Base-by-base conservation (phyloP, 2,888 invertebrate species). In the Megalurothrips usitatus region DNA sequence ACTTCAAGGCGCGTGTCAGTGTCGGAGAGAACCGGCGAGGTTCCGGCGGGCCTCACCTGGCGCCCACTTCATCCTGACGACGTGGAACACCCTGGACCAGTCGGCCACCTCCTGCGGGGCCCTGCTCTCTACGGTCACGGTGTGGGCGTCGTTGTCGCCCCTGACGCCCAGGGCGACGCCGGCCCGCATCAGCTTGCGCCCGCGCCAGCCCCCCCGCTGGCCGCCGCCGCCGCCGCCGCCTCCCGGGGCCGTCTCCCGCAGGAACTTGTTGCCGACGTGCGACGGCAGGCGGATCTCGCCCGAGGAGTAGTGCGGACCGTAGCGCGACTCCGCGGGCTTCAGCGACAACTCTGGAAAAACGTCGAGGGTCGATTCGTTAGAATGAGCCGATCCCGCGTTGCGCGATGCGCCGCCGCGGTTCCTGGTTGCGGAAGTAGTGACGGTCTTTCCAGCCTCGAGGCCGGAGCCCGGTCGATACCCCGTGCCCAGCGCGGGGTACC, bases 281-380 rank as follows among this genome's bases (percentile, higher is more conserved):
- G 91, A 91, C 0, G 94, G 94, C n/a, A 96, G 88, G 79, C 93
- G 91, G 75, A 96, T 90, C 85, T 93, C 89, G 0, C 94, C 94
- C 0, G 93, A 93, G 1, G 90, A 89, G 83, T 90, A 91, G 83
- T 88, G 83, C 89, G 86, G 82, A 0, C 94, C 94, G 84, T 94
- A 94, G 14, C 88, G 87, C 68, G 90, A 89, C 80, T 90, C 89
- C 12, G 88, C 87, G 0, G 95, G 93, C 84, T 93, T 91, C 84
- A 94, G 85, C 82, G 89, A 90, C 10, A 94, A 87, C 85, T 91
- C 93, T 94, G 84, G 34, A 6, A 43, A 43, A 43, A 43, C 34
- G 6, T 6, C 34, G 34, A 43, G 34, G 6, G 2, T 43, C 34
- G 6, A 43, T 43, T 43, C 34, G 34, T 6, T 43, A 43, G 6